Evolutionary conservation across 2,888 invertebrate species (phyloP), one percentile per base, ranked within the genome.

Genomic region (Crepidodera aurea): DNA sequence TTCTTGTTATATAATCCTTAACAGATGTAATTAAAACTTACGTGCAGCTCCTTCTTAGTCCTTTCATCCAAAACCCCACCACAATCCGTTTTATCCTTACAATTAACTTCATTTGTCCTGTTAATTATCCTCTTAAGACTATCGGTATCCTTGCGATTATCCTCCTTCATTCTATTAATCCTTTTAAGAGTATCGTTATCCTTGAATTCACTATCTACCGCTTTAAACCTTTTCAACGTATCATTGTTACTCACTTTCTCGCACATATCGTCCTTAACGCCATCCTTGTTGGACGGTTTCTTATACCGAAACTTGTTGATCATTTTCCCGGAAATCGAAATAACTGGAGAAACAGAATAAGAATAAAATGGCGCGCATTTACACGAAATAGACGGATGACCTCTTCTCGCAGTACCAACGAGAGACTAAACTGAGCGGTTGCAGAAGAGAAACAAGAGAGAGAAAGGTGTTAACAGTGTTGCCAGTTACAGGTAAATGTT

Each of bases 291-390:
- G 55, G 62, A 53, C 58, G 80, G 80, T 67, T 79, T 80, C 68
- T 75, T 77, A 67, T 81, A 81, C 44, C 80, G 74, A 66, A 81
- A 81, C 69, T 81, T 81, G 69, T 79, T 80, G 67, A 81, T 80
- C 77, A 80, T 79, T 51, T 54, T 64, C 51, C 22, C 58, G 13
- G 39, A 27, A 58, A 19, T 48, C 32, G 55, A 54, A 56, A 29
- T 7, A 19, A 25, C 48, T 22, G 15, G 27, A 37, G 51, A 34
- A 42, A 56, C 39, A 22, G 32, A 58, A 50, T 22, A 51, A 50
- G 34, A 3, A 51, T 27, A 16, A 51, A 37, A 51, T 60, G 62
- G 62, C 54, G 59, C 55, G 65, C 66, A 66, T 66, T 64, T 48
- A 44, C 44, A 25, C 44, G 44, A 22, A n/a, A 12, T 22, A 29